Evolutionary conservation across 1,140 invertebrate species (phyloP).

Genomic region (Hyles vespertilio): DNA sequence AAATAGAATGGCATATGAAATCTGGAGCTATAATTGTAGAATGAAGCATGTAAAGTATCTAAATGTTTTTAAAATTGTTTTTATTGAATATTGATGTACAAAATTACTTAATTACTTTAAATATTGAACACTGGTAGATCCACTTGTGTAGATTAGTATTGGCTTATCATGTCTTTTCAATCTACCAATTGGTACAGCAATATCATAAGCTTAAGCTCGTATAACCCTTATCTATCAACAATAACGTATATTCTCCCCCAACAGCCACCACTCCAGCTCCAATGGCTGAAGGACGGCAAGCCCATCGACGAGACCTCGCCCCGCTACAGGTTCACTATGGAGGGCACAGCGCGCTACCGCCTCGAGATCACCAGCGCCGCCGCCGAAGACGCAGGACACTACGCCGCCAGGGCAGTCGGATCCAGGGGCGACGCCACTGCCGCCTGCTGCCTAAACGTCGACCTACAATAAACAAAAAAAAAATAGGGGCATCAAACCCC

Average conservation of each 20-base stretch:
- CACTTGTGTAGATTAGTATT: no score
- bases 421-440: slow-evolving; percentile 88
- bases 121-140: no score
- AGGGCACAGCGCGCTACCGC: slow-evolving; percentile 84
- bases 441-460: slow-evolving; percentile 92
- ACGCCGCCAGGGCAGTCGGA: slow-evolving; percentile 89
- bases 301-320: slow-evolving; percentile 85
- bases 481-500: background rate
- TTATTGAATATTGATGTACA: no score
- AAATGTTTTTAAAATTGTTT: no score
- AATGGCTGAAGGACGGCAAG: slow-evolving; percentile 95
- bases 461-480: slow-evolving; percentile 17
- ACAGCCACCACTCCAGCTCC: slow-evolving; percentile 77
- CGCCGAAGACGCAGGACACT: slow-evolving; percentile 91
- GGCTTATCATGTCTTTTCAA: no score
- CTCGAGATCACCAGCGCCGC: slow-evolving; percentile 86
- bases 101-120: no score
- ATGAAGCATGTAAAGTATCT: no score
- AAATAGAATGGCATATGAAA: no score
- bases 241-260: slow-evolving; percentile 8
- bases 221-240: no score
- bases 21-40: no score
- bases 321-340: slow-evolving; percentile 88
- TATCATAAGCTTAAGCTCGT: no score
- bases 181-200: no score